Percentiles rank a stretch among this genome's conserved stretches.
Evolutionary conservation across 2,113 vertebrate species (phyloP).

Genomic region (Zootoca vivipara): DNA sequence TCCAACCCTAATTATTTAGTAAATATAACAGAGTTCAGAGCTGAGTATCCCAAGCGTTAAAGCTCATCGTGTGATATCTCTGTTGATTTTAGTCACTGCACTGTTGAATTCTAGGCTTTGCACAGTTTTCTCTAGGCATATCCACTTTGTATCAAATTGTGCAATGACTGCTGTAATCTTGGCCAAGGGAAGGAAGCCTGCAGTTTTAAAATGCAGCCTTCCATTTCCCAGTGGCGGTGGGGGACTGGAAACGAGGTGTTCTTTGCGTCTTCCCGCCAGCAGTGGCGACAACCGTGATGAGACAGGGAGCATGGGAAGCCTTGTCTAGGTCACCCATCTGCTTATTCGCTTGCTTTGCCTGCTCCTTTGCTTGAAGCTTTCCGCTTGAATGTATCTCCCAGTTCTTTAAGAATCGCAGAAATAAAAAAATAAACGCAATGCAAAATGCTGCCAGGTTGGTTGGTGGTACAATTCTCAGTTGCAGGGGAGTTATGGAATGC

Average conservation of each 20-base stretch:
- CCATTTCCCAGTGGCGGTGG: no score
- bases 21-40: background rate
- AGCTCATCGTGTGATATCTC: background rate
- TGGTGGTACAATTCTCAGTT: background rate
- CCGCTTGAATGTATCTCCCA: no score
- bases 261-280: no score
- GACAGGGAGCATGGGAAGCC: no score
- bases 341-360: no score
- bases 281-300: no score
- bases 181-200: no score
- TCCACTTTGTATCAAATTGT: background rate
- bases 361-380: rapidly evolving
- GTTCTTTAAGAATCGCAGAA: background rate
- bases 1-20: no score
- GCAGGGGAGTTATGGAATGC: background rate
- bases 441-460: background rate
- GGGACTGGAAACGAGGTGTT: no score
- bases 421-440: background rate
- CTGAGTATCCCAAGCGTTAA: background rate
- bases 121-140: background rate
- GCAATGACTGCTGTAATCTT: background rate
- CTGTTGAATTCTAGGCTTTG: background rate
- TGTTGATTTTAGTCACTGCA: background rate
- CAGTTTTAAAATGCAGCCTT: no score
- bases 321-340: no score